phyloP scores from a whole-genome alignment of 2,797 vertebrate species.

The Myotis findleyi region DNA sequence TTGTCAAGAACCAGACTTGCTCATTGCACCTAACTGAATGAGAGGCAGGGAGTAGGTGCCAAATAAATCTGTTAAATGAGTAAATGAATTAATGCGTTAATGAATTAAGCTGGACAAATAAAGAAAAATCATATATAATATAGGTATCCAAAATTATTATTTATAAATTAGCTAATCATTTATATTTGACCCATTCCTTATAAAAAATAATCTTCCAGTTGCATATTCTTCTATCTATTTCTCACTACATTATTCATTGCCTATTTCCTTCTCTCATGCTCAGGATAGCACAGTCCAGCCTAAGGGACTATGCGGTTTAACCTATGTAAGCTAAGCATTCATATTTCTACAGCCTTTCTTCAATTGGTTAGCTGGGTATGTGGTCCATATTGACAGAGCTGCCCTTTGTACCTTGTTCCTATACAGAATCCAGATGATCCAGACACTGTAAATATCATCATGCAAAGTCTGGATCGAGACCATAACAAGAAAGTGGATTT shows the following conservation, averaged over 20 bases:
- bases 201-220: background rate
- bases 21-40: background rate
- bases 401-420: constrained; percentile 46
- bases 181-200: constrained; percentile 39
- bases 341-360: background rate
- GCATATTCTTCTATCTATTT: background rate
- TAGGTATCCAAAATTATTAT: background rate
- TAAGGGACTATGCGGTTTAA: background rate
- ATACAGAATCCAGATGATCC: constrained; percentile 84
- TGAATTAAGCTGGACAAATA: background rate
- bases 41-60: background rate
- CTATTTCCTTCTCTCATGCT: background rate
- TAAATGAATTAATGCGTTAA: background rate
- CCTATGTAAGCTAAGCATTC: background rate
- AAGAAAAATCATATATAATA: background rate
- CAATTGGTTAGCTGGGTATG: background rate
- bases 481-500: constrained; percentile 82
- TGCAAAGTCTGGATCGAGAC: constrained; percentile 82
- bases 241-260: background rate
- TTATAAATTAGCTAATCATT: constrained; percentile 35
- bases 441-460: constrained; percentile 78
- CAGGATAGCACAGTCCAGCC: background rate
- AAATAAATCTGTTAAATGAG: background rate
- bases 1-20: constrained; percentile 1
- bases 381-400: background rate